Percentiles rank a stretch among this genome's conserved stretches.
These are phyloP conservation scores for Parnassius smintheus DNA, from an alignment of 2,888 invertebrate species.

Conservation along the genomic window DNA sequence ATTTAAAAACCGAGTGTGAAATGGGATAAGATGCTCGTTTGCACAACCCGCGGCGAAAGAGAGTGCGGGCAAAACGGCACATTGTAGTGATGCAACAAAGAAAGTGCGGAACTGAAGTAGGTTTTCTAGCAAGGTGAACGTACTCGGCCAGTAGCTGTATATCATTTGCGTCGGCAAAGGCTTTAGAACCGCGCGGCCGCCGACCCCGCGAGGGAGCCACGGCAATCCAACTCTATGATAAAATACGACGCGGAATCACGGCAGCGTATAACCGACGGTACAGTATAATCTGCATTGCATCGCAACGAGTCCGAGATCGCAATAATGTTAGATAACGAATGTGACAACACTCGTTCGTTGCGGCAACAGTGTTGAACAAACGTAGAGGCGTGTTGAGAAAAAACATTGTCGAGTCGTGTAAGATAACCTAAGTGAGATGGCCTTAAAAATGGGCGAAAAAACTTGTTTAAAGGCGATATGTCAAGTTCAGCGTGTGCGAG, in stretches of 20 bases:
- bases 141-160: slow-evolving; percentile 73
- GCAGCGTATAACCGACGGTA: slow-evolving; percentile 40
- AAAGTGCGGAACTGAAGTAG: slow-evolving; percentile 79
- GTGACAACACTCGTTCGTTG: slow-evolving; percentile 72
- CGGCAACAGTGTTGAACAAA: slow-evolving; percentile 36
- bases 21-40: slow-evolving; percentile 47
- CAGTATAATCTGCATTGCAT: background rate
- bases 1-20: slow-evolving; percentile 50
- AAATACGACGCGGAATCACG: slow-evolving; percentile 53
- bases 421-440: background rate
- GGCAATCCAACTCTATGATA: slow-evolving; percentile 55
- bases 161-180: slow-evolving; percentile 60
- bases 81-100: slow-evolving; percentile 75
- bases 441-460: slow-evolving; percentile 59
- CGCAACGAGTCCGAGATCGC: slow-evolving; percentile 65
- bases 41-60: slow-evolving; percentile 73
- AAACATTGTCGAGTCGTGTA: background rate
- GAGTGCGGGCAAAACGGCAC: slow-evolving; percentile 72
- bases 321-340: slow-evolving; percentile 67
- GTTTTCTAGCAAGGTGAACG: slow-evolving; percentile 79
- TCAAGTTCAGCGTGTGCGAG: slow-evolving; percentile 74
- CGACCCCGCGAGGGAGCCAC: slow-evolving; percentile 52
- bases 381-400: background rate
- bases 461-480: slow-evolving; percentile 65
- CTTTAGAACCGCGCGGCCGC: slow-evolving; percentile 43